These are phyloP conservation scores for Drosophila varians DNA, from an alignment of 1,140 invertebrate species.

Conservation along the genomic window DNA sequence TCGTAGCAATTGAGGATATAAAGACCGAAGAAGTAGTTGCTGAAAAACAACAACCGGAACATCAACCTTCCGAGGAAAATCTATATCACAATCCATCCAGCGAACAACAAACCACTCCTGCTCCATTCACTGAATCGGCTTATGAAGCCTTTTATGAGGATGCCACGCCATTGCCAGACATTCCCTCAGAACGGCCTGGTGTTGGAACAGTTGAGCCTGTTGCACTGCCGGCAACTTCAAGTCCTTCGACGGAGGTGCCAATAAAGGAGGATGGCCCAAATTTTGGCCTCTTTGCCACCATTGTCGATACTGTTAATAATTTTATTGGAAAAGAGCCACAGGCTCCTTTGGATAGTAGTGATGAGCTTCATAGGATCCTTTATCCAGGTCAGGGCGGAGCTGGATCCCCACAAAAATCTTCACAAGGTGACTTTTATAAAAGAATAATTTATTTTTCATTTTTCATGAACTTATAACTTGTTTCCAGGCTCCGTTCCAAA, in stretches of 20 bases:
- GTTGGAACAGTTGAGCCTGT: constrained; percentile 8
- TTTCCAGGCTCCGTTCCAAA: constrained; percentile 1
- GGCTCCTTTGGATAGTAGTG: constrained; percentile 14
- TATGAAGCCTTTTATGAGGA: constrained; percentile 48
- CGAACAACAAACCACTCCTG: constrained; percentile 45
- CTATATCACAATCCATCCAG: background rate
- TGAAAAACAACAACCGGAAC: constrained; percentile 1
- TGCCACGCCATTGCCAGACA: constrained; percentile 37
- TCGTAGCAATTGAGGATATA: background rate
- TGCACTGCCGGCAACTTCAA: constrained; percentile 25
- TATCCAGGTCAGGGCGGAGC: constrained; percentile 29
- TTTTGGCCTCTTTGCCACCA: constrained; percentile 66
- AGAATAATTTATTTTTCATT: too few species aligned
- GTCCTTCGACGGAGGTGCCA: constrained; percentile 10
- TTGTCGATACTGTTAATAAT: constrained; percentile 73
- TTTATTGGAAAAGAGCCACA: constrained; percentile 58
- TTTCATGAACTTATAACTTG: too few species aligned
- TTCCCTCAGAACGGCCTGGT: background rate
- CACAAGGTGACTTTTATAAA: background rate
- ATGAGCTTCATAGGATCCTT: constrained; percentile 61
- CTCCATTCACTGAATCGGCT: constrained; percentile 16
- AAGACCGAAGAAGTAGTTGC: background rate
- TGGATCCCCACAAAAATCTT: background rate
- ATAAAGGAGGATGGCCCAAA: constrained; percentile 45
- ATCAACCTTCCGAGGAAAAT: constrained; percentile 1